Base-by-base conservation (phyloP, 2,113 vertebrate species). In the Channa maculata region DNA sequence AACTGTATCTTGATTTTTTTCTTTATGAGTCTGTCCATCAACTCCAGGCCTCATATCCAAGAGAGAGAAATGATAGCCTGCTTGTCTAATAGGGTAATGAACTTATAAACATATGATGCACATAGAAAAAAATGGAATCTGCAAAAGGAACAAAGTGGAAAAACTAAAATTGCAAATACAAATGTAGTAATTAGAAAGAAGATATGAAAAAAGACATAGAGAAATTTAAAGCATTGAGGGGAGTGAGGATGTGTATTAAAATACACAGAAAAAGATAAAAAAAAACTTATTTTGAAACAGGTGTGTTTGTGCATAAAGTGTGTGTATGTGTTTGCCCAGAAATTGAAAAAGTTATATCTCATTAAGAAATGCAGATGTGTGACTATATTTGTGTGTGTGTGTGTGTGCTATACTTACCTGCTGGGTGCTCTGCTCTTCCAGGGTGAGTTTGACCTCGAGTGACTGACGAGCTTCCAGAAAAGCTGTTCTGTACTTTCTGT, bases 391-490 rank as follows among this genome's bases (percentile, higher is more conserved):
- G 37, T 54, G 63, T 74, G 65, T 57, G 13, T 34, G 12, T 64
- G n/a, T 58, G 51, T 63, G 9, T 48, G 46, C 0, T 14, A 12
- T 24, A 13, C 78, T 71, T 66, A 97, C 97, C 96, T 99, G 97
- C 87, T 99, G 96, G 77, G 97, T 96, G 76, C 97, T 96, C 90
- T 99, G 97, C 43, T 99, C 97, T 86, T 98, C 96, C 78, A 98
- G 90, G 51, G 97, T 98, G 86, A 99, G 93, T 92, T 97, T 98
- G 85, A 98, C 96, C 89, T 98, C 96, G 6, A 99, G 95, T 0
- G 97, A 98, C 86, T 98, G 97, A 50, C 96, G 96, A 0, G 97
- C 97, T 86, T 98, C 97, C 15, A 97, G 86, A 90, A 99, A 99
- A 48, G 97, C 97, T 36, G 96, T 97, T 69, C 97, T 95, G 94